phyloP scores from a whole-genome alignment of 2,113 vertebrate species.

The Chunga burmeisteri region DNA sequence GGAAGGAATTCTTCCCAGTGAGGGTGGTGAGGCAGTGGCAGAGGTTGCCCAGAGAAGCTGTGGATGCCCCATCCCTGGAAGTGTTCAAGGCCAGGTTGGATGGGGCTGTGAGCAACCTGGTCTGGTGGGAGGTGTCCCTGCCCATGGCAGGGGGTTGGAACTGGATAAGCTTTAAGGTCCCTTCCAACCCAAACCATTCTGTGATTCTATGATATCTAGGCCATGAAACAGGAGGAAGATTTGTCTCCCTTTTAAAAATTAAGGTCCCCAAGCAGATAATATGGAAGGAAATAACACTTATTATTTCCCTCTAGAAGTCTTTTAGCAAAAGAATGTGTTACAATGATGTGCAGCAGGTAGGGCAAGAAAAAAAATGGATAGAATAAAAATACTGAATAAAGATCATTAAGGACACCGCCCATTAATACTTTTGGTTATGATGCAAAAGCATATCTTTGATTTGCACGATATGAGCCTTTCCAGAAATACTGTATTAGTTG shows the following conservation, averaged over 20 bases:
- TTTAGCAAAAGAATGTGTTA: background rate
- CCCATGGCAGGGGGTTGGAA: too few relatives aligned
- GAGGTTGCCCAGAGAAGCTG: too few relatives aligned
- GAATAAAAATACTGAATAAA: background rate
- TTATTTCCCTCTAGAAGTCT: background rate
- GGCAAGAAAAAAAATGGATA: background rate
- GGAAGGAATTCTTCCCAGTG: too few relatives aligned
- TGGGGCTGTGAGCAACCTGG: too few relatives aligned
- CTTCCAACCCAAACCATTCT: too few relatives aligned
- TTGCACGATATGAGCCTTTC: background rate
- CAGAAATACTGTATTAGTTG: background rate
- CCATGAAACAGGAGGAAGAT: background rate
- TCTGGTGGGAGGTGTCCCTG: too few relatives aligned
- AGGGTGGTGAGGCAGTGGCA: too few relatives aligned
- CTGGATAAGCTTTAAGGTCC: too few relatives aligned
- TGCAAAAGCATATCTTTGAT: background rate
- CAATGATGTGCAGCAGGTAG: background rate
- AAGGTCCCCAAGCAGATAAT: background rate
- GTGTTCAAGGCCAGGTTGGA: too few relatives aligned
- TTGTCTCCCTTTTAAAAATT: background rate
- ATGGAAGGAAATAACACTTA: background rate
- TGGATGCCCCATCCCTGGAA: too few relatives aligned
- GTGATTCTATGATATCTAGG: background rate
- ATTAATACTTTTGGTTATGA: background rate
- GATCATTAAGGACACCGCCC: background rate